A percentile compares a stretch with the other conserved stretches of the same genome.
Evolutionary conservation across 2,888 invertebrate genomes (phyloP).

Genomic region (Drosophila limbata): DNA sequence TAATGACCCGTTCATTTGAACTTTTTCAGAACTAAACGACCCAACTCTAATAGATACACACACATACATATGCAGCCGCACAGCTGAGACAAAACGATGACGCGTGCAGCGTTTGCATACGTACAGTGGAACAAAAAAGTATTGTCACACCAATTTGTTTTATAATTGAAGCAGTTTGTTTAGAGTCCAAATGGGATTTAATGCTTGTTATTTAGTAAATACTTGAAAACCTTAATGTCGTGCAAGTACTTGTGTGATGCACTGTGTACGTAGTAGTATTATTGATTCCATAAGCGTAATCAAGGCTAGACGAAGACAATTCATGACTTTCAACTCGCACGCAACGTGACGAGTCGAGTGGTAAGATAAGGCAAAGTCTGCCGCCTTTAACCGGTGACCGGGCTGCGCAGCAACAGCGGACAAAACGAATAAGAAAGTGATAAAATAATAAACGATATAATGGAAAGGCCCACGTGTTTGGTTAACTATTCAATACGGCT

Average conservation of each 20-base stretch:
- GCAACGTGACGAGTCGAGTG: constrained; percentile 14
- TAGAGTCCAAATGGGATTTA: background rate
- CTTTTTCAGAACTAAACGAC: no score
- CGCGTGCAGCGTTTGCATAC: background rate
- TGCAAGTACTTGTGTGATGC: background rate
- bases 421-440: background rate
- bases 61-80: constrained; percentile 4
- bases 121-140: background rate
- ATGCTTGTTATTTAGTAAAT: background rate
- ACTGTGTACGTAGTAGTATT: constrained; percentile 1
- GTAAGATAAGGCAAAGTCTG: constrained; percentile 44
- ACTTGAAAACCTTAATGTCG: background rate
- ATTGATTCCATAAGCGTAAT: constrained; percentile 34
- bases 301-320: constrained; percentile 39
- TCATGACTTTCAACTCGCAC: constrained; percentile 14
- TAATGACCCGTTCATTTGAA: no score
- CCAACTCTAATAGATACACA: no score
- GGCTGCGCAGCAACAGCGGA: constrained; percentile 29
- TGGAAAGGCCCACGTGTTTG: constrained; percentile 39
- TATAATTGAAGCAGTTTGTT: background rate
- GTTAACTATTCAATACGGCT: constrained; percentile 48
- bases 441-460: constrained; percentile 20
- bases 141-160: background rate
- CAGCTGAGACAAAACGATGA: constrained; percentile 12
- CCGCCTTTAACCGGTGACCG: background rate